phyloP scores from a whole-genome alignment of 2,797 vertebrate genomes.

The Rhynchonycteris naso region DNA sequence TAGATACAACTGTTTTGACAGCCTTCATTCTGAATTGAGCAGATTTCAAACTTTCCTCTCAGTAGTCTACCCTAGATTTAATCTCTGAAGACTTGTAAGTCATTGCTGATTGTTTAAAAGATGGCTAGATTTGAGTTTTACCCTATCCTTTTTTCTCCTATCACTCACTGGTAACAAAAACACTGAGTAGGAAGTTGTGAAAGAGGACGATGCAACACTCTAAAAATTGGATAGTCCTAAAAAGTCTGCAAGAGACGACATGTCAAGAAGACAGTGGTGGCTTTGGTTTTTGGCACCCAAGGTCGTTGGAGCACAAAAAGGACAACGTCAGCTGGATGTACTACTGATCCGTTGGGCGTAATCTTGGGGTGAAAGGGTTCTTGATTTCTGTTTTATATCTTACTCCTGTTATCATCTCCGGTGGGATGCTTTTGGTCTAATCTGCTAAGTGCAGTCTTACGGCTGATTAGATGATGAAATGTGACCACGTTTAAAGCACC shows the following conservation, averaged over 20 bases:
- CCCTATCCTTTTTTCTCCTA: not conserved
- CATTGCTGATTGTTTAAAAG: not conserved
- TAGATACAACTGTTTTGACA: slow-evolving; percentile 51
- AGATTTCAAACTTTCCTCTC: slow-evolving; percentile 42
- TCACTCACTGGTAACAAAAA: not conserved
- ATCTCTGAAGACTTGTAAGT: slow-evolving; percentile 32
- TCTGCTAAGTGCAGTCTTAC: not conserved
- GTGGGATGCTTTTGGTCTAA: not conserved
- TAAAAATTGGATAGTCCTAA: not conserved
- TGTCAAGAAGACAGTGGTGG: not conserved
- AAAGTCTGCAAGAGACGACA: not conserved
- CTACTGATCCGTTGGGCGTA: not conserved
- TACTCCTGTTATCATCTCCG: not conserved
- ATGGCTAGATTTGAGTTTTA: not conserved
- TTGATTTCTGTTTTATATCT: not conserved
- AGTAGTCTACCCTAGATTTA: not conserved
- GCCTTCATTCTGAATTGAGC: slow-evolving; percentile 34
- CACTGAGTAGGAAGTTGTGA: not conserved
- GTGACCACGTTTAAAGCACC: not conserved
- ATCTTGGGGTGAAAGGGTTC: not conserved
- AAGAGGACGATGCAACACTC: not conserved
- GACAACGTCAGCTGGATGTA: not conserved
- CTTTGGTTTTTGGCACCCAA: not conserved
- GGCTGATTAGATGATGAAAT: not conserved
- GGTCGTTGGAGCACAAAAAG: not conserved